Base-by-base conservation (phyloP, 2,113 vertebrate species). In the Thymallus thymallus region DNA sequence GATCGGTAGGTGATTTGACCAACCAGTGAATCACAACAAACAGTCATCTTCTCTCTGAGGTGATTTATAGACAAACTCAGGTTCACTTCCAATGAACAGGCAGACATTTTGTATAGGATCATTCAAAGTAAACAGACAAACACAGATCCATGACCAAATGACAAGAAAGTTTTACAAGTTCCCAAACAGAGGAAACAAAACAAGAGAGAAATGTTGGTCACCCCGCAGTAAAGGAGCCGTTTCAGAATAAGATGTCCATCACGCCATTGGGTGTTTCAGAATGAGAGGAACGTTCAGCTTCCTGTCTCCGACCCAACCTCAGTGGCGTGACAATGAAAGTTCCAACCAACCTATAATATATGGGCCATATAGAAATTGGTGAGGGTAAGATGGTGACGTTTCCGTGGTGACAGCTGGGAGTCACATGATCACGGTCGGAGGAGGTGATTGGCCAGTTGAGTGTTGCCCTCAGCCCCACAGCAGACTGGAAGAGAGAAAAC, bases 391-490 rank as follows among this genome's bases (percentile, higher is more conserved):
- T 72, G 70, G 65, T 6, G 77, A 79, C 32, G 51, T 71, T 58
- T 82, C 12, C 67, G 22, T 56, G 30, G 29, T 23, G 48, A 46
- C n/a, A 6, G 82, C 56, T 5, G 30, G 63, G 67, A 30, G 45
- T 82, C 78, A 77, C 73, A 65, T 84, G 79, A 58, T 30, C 62
- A 30, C 3, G 23, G 64, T 32, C 71, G 63, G 4, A 5, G 20
- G 14, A 72, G 32, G 32, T 35, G 71, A 23, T 3, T 73, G 29
- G 46, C 58, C 48, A 51, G n/a, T 20, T 78, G 73, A 41, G 18
- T 5, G 6, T 23, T 7, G 20, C 9, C n/a, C 56, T 94, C 82
- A 94, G 67, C 91, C 92, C 93, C 93, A 94, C 0, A 94, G 90
- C 82, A 94, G 91, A 83, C 93, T 94, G 80, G 35, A 68, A n/a